phyloP scores from a whole-genome alignment of 2,888 invertebrate genomes.

The Thysanoteuthis rhombus region DNA sequence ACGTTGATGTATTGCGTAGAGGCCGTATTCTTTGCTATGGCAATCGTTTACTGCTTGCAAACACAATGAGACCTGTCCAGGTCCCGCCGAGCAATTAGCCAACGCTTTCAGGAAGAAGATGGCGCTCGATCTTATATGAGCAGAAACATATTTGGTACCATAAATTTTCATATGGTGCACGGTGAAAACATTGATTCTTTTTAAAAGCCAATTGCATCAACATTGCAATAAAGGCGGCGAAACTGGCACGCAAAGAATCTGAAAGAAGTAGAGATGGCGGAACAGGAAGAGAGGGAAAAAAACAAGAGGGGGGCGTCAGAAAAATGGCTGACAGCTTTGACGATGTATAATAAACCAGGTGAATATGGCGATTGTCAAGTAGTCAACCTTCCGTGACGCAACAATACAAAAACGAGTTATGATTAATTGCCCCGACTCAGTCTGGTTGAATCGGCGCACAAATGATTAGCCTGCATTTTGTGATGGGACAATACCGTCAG shows the following conservation, averaged over 20 bases:
- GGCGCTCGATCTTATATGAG: neutral
- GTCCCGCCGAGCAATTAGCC: neutral
- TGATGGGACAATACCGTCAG: neutral
- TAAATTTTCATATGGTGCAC: neutral
- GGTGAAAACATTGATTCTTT: neutral
- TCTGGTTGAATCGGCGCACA: neutral
- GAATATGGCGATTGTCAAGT: neutral
- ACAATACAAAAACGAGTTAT: neutral
- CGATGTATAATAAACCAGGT: neutral
- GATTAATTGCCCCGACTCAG: neutral
- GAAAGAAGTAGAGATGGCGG: neutral
- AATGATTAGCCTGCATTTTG: neutral
- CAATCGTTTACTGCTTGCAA: neutral
- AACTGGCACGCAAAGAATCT: neutral
- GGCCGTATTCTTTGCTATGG: neutral
- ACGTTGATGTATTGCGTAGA: neutral
- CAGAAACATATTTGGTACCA: neutral
- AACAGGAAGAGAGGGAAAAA: neutral
- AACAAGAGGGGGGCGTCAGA: neutral
- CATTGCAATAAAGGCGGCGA: neutral
- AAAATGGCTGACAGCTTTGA: neutral
- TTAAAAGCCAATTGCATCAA: neutral
- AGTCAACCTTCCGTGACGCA: neutral
- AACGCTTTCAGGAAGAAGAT: slow-evolving; percentile 12
- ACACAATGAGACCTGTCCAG: neutral